These are phyloP conservation scores for Pleuronectes platessa DNA, from an alignment of 2,113 vertebrate genomes.

Conservation along the genomic window DNA sequence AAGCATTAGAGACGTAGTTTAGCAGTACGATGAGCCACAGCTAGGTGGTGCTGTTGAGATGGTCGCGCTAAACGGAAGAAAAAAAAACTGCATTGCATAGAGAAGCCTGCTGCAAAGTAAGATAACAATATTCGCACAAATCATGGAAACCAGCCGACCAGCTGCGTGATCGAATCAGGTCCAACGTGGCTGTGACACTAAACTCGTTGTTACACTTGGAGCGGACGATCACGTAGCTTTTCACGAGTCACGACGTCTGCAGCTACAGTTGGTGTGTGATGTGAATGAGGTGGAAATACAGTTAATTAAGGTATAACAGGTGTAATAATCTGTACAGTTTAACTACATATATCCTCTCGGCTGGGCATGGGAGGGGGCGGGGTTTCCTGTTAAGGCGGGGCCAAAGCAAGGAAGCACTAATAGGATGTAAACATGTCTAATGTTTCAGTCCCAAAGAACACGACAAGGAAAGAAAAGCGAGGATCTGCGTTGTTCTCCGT, in stretches of 20 bases:
- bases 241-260: slow-evolving; percentile 1
- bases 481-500: slow-evolving; percentile 7
- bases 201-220: neutral
- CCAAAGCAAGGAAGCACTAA: slow-evolving; percentile 69
- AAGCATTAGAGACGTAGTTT: neutral
- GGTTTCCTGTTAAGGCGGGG: slow-evolving; percentile 58
- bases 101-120: slow-evolving; percentile 77
- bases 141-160: slow-evolving; percentile 9
- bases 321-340: slow-evolving; percentile 54
- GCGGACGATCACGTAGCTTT: neutral
- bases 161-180: slow-evolving; percentile 8
- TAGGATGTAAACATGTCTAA: slow-evolving; percentile 61
- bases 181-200: neutral
- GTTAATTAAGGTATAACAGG: slow-evolving; percentile 66
- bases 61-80: slow-evolving; percentile 19
- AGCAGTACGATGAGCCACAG: neutral
- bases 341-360: slow-evolving; percentile 44
- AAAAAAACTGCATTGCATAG: slow-evolving; percentile 84
- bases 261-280: slow-evolving; percentile 48
- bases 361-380: neutral
- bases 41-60: neutral
- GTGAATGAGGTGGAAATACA: slow-evolving; percentile 46
- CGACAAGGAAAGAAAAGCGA: slow-evolving; percentile 20
- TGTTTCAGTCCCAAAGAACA: slow-evolving; percentile 37
- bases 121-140: slow-evolving; percentile 8